Conservation (phyloP, 1,140 invertebrate species). For the Euura lappo region DNA sequence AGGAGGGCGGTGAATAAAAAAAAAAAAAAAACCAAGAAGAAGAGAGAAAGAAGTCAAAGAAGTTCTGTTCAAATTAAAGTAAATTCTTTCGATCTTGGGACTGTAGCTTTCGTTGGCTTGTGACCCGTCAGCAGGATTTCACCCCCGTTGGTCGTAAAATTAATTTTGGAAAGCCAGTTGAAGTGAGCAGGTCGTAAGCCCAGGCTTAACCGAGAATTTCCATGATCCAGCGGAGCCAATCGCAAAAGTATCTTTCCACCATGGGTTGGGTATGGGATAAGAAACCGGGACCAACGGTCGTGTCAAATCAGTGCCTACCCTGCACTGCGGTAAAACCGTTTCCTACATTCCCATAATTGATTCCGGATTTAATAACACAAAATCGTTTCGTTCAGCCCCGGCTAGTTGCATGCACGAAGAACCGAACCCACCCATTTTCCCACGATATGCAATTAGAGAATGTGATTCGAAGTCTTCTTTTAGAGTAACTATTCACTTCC, state of each 20-base stretch:
- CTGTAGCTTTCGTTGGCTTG: slow-evolving; percentile 4
- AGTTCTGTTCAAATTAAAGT: slow-evolving; percentile 3
- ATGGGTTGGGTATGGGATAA: neutral
- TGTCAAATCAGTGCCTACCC: neutral
- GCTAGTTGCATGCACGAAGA: too few species aligned
- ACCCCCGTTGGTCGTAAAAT: slow-evolving; percentile 1
- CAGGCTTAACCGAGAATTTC: neutral
- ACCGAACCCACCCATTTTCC: too few species aligned
- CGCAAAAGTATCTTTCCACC: neutral
- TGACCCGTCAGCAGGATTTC: slow-evolving; percentile 6
- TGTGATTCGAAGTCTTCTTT: too few species aligned
- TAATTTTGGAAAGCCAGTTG: slow-evolving; percentile 7
- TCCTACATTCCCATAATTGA: neutral
- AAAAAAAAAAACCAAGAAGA: neutral
- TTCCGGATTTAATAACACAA: neutral
- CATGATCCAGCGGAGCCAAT: neutral
- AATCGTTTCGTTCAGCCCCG: too few species aligned
- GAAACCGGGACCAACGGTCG: neutral
- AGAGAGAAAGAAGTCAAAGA: neutral
- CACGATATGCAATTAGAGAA: too few species aligned
- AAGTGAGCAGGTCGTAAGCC: slow-evolving; percentile 6
- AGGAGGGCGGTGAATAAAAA: neutral
- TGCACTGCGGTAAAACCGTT: neutral
- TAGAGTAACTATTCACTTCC: too few species aligned
- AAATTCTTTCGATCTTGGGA: slow-evolving; percentile 4